A percentile compares a stretch with the other conserved stretches of the same genome.
These are phyloP conservation scores for Tiliqua scincoides DNA, from an alignment of 2,113 vertebrate species.

Conservation along the genomic window DNA sequence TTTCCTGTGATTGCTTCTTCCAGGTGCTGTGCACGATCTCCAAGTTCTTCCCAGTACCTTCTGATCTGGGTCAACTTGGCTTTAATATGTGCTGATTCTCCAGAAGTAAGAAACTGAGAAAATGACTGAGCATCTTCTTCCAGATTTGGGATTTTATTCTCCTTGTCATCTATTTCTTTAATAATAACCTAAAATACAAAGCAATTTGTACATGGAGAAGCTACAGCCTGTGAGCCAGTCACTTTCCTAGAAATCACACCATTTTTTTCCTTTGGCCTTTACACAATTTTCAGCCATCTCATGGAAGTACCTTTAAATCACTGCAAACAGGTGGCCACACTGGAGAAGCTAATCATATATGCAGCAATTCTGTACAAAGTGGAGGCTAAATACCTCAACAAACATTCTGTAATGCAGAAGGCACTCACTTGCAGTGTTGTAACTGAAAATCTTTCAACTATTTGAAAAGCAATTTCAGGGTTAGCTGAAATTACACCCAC, in stretches of 20 bases:
- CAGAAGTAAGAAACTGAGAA: conserved; percentile 83
- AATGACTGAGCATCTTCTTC: conserved; percentile 86
- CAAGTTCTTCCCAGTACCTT: conserved; percentile 86
- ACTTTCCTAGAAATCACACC: neutral
- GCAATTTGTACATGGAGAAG: conserved; percentile 30
- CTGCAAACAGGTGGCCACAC: neutral
- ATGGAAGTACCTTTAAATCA: neutral
- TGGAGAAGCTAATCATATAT: neutral
- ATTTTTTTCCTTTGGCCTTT: neutral
- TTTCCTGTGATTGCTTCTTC: conserved; percentile 80
- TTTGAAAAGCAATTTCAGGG: conserved; percentile 54
- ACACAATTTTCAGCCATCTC: neutral
- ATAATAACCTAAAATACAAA: conserved; percentile 78
- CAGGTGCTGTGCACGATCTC: conserved; percentile 75
- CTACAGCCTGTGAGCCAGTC: neutral
- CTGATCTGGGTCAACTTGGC: conserved; percentile 83
- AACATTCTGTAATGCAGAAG: neutral
- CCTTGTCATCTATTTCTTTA: conserved; percentile 78
- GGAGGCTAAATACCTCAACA: neutral
- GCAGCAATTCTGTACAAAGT: too few relatives aligned
- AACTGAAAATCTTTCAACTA: conserved; percentile 47
- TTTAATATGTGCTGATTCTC: conserved; percentile 84
- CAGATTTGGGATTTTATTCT: conserved; percentile 73
- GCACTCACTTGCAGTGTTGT: conserved; percentile 17
- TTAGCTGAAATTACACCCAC: conserved; percentile 60